Evolutionary conservation across 2,797 vertebrate species (phyloP), one percentile per base, ranked within the genome.

Genomic region (Lemur catta): DNA sequence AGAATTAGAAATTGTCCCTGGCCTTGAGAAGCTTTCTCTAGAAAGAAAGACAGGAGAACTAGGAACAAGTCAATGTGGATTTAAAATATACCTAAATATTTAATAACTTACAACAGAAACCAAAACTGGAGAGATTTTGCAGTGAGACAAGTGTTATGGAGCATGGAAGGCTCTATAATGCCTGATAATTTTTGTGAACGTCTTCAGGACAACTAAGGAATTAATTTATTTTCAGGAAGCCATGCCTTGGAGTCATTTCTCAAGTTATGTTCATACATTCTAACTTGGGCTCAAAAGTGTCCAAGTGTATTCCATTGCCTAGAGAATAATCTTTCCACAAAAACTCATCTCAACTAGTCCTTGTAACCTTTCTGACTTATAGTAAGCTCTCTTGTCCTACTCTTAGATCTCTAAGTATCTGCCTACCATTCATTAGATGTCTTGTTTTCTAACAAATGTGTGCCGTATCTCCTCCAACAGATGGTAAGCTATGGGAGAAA

Each of bases 221-320:
- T 95, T 84, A 61, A 95, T 93, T 84, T 96, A 43, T 86, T 71
- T 93, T 93, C 28, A 82, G 61, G 35, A 94, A 71, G 28, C 14
- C 24, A 50, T 79, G 72, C 41, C 50, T 85, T 24, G 30, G 67
- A 91, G 75, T 89, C 28, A 75, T 86, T 94, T 95, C 78, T 82
- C 30, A 85, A 79, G 59, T 59, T 69, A 59, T 26, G 15, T 76
- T 89, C 69, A 41, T 85, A 95, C 20, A 63, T 52, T 89, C 26
- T 75, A 61, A 35, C 48, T 84, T 95, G 89, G 80, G 38, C 50
- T 85, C 88, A 82, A 94, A 94, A 84, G 69, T 94, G 76, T 92
- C 59, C 30, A 63, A 63, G 74, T 18, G 48, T 26, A 1, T 79
- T 52, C 35, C 26, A 48, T 75, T 85, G 24, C 92, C 48, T 85